Evolutionary conservation across 2,113 vertebrate species (phyloP).

Genomic region (Platycercus adscitus): DNA sequence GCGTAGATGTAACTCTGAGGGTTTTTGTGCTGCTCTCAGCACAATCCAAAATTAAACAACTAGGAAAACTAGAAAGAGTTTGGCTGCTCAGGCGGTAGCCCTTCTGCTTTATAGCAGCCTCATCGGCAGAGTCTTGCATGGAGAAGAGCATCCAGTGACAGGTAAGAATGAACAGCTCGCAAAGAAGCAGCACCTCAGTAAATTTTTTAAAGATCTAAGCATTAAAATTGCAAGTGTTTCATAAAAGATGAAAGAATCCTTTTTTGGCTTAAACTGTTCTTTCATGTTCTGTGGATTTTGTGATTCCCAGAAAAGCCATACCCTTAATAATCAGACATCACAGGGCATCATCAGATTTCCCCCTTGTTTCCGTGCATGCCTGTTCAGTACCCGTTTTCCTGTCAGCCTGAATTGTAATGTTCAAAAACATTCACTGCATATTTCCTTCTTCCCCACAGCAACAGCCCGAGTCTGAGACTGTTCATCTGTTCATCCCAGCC

Average conservation of each 20-base stretch:
- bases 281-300: neutral
- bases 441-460: constrained; percentile 73
- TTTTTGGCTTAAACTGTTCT: constrained; percentile 42
- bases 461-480: constrained; percentile 93
- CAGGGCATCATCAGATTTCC: constrained; percentile 17
- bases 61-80: neutral
- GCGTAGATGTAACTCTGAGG: constrained; percentile 6
- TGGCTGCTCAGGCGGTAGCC: neutral
- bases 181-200: neutral
- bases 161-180: neutral
- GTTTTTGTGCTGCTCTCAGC: constrained; percentile 33
- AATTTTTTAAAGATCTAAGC: neutral
- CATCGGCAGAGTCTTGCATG: neutral
- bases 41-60: constrained; percentile 18
- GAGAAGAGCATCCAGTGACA: constrained; percentile 7
- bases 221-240: neutral
- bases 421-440: constrained; percentile 60
- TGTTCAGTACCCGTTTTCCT: constrained; percentile 22
- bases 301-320: constrained; percentile 22
- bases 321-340: constrained; percentile 22
- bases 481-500: constrained; percentile 96
- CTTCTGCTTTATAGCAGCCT: neutral
- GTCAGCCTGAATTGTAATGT: constrained; percentile 47
- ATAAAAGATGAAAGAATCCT: constrained; percentile 31
- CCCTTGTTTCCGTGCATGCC: constrained; percentile 54